These are phyloP conservation scores for Eupithecia subfuscata DNA, from an alignment of 2,888 invertebrate genomes.

Conservation along the genomic window DNA sequence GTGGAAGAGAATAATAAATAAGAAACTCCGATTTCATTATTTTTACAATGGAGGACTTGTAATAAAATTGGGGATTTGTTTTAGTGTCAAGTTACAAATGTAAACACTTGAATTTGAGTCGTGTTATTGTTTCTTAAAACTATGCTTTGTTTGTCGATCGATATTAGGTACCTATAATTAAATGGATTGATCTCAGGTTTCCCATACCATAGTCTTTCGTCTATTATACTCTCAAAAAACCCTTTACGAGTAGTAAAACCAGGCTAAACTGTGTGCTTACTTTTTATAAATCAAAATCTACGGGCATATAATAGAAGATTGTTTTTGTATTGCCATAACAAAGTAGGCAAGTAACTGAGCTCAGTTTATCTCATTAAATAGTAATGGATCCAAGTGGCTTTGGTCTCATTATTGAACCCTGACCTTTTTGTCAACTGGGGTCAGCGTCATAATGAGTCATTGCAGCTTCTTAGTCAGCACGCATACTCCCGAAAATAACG, in stretches of 20 bases:
- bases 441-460: slow-evolving; percentile 31
- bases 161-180: neutral
- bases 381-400: slow-evolving; percentile 42
- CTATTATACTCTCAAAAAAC: neutral
- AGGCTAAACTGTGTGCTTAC: neutral
- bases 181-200: neutral
- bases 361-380: slow-evolving; percentile 40
- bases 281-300: neutral
- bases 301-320: neutral
- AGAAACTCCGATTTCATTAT: neutral
- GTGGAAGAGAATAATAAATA: neutral
- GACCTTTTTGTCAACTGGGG: slow-evolving; percentile 34
- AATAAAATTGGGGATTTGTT: neutral
- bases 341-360: neutral
- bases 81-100: neutral
- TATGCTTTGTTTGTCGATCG: neutral
- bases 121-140: neutral
- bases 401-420: slow-evolving; percentile 40
- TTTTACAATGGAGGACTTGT: neutral
- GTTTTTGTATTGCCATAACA: no score
- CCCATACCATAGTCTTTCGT: neutral
- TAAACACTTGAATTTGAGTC: neutral
- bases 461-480: neutral
- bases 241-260: neutral
- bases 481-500: neutral